Conservation (phyloP, 2,113 vertebrate genomes). For the Cyprinodon variegatus region DNA sequence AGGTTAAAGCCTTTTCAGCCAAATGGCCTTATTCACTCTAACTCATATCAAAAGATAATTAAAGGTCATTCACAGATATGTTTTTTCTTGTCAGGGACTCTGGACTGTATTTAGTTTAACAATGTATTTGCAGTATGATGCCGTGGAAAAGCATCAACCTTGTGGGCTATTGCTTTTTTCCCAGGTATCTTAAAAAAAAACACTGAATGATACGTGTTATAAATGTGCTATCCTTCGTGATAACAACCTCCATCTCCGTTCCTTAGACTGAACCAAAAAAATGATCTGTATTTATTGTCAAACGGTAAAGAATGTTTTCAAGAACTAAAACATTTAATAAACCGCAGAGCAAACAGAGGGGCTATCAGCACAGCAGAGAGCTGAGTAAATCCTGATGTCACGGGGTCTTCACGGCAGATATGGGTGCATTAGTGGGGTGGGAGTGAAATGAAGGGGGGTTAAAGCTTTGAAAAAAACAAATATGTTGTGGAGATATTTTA, state of each 20-base stretch:
- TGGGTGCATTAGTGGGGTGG: neutral
- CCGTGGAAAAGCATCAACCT: conserved; percentile 10
- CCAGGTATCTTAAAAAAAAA: neutral
- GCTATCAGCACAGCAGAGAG: neutral
- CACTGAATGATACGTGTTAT: conserved; percentile 5
- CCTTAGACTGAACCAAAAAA: neutral
- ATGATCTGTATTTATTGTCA: neutral
- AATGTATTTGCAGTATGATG: conserved; percentile 18
- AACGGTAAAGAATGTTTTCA: neutral
- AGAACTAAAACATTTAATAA: neutral
- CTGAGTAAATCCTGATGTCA: neutral
- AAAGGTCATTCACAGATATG: conserved; percentile 8
- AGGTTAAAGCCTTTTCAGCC: neutral
- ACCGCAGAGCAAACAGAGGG: neutral
- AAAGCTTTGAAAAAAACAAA: conserved; percentile 2
- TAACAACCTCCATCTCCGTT: conserved; percentile 4
- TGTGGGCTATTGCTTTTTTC: conserved; percentile 15
- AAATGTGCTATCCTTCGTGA: neutral
- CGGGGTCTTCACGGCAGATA: neutral
- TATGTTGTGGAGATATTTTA: neutral
- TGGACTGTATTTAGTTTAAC: conserved; percentile 7
- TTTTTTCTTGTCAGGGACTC: neutral
- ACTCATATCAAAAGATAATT: conserved; percentile 1
- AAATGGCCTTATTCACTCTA: conserved; percentile 14
- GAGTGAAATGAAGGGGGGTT: neutral